Base-by-base conservation (phyloP, 1,140 invertebrate genomes). In the Aporrectodea caliginosa region DNA sequence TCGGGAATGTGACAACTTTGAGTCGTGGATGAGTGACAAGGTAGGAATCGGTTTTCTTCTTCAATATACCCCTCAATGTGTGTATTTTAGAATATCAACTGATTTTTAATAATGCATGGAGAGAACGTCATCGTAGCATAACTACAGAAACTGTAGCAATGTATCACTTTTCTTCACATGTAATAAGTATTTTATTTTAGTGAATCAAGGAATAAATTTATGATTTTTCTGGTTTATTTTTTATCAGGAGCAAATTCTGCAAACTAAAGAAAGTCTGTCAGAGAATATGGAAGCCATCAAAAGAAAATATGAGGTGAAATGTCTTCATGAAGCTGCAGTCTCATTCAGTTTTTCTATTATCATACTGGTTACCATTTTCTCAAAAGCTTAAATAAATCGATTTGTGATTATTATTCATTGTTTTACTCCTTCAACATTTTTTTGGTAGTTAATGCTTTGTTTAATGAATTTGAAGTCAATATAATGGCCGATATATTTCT, bases 1-100 rank as follows among this genome's bases (percentile, higher is more conserved):
- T 87, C 91, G 93, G n/a, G 96, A 99, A 86, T 99, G 97, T 89
- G 95, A 98, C 85, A 96, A 98, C 86, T 98, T 99, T 87, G 96
- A 98, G 88, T 93, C 93, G 82, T 99, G 97, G 97, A 97, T 98
- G 85, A 93, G 93, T 84, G 96, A 98, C 79, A 98, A 97, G 86
- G 87, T 89, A 81, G 43, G 81, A 77, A 75, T 80, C n/a, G n/a
- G n/a, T n/a, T n/a, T n/a, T n/a, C n/a, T n/a, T n/a, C n/a, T n/a
- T n/a, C n/a, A n/a, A n/a, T n/a, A n/a, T n/a, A n/a, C n/a, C n/a
- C n/a, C n/a, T n/a, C n/a, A n/a, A n/a, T n/a, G n/a, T n/a, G n/a
- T n/a, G n/a, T n/a, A n/a, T n/a, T n/a, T n/a, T n/a, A n/a, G n/a
- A n/a, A n/a, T n/a, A n/a, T n/a, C n/a, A n/a, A n/a, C n/a, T n/a